Base-by-base conservation (phyloP, 2,797 vertebrate genomes). In the Numenius phaeopus region DNA sequence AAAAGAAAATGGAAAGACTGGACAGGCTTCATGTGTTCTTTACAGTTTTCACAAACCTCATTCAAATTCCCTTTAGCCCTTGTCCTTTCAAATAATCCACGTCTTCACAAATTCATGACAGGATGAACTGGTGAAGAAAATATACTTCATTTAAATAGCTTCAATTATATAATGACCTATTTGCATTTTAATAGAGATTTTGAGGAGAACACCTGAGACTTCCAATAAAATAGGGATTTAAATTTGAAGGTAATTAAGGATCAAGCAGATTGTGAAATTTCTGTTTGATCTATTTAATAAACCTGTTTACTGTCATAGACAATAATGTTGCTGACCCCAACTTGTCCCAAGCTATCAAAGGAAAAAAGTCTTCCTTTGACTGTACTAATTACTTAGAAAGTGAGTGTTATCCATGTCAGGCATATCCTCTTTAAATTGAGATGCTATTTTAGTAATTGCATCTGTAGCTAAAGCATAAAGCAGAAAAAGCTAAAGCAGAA, bases 121-220 rank as follows among this genome's bases (percentile, higher is more conserved):
- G 78, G 71, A 34, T 86, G 42, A 79, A 95, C 77, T 83, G 12
- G 79, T 90, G 89, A 90, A 90, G 44, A 90, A 94, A 96, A 94
- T 87, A 83, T 39, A 78, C n/a, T 95, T 95, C 94, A 93, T 95
- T 98, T 96, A 95, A 98, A 97, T 92, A 94, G 30, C 73, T 96
- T 95, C 70, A 96, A 96, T 96, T 97, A 97, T 96, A 97, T 97
- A 97, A 97, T 97, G 96, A 89, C 65, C 75, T 77, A 98, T 97
- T 98, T 98, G 92, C 97, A 98, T 98, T 98, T 98, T 97, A 98
- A 98, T 97, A 85, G 87, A 96, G 94, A 83, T 96, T 97, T 97
- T 96, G 57, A 96, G 66, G 94, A 40, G 49, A 95, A 76, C 97
- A 97, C 94, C 95, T 97, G 97, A 97, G 96, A 95, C 95, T 96